These are phyloP conservation scores for Bufo bufo DNA, from an alignment of 2,113 vertebrate species.

Conservation along the genomic window DNA sequence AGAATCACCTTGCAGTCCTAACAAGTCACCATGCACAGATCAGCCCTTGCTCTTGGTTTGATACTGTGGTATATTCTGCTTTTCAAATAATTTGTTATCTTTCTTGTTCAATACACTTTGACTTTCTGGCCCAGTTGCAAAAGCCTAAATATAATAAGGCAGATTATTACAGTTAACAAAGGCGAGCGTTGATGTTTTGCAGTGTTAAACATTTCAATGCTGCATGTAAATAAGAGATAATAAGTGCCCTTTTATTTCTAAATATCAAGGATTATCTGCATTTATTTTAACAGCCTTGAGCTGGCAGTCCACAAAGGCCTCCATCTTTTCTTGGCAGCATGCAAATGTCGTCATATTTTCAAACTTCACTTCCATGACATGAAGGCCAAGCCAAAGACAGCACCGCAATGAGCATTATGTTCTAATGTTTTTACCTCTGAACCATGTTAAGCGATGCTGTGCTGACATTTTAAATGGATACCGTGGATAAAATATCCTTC, in stretches of 20 bases:
- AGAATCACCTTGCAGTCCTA: too few species aligned
- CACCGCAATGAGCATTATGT: slow-evolving; percentile 31
- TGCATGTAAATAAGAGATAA: slow-evolving; percentile 41
- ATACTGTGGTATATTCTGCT: background rate
- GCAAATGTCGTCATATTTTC: slow-evolving; percentile 52
- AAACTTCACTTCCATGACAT: slow-evolving; percentile 13
- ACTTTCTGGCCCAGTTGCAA: slow-evolving; percentile 25
- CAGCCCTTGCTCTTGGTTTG: background rate
- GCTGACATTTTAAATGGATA: slow-evolving; percentile 24
- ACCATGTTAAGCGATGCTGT: slow-evolving; percentile 10
- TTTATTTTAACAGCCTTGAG: slow-evolving; percentile 21
- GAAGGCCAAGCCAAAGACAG: slow-evolving; percentile 11
- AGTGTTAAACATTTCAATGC: slow-evolving; percentile 23
- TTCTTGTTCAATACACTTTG: background rate
- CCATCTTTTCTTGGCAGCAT: slow-evolving; percentile 39
- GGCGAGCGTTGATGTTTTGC: slow-evolving; percentile 5
- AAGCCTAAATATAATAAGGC: slow-evolving; percentile 25
- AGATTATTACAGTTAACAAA: slow-evolving; percentile 28
- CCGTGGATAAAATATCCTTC: background rate
- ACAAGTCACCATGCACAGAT: background rate
- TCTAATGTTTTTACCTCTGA: slow-evolving; percentile 25
- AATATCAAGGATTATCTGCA: slow-evolving; percentile 53
- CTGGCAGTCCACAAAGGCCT: slow-evolving; percentile 47
- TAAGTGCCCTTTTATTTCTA: slow-evolving; percentile 40
- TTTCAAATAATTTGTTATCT: background rate